Percentiles rank a stretch among this genome's conserved stretches.
Conservation (phyloP, 2,888 invertebrate genomes). For the Myathropa florea region DNA sequence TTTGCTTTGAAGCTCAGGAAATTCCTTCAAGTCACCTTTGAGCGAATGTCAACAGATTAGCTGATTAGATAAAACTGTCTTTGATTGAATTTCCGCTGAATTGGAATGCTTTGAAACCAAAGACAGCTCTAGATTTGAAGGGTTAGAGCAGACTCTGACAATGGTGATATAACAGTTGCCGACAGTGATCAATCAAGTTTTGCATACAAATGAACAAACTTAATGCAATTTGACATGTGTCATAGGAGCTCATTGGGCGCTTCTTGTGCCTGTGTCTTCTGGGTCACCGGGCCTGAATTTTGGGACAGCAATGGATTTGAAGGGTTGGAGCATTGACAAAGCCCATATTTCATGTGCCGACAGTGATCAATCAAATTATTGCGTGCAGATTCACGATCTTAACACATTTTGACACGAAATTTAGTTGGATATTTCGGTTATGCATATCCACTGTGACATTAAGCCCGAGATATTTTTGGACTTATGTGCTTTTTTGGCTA, state of each 20-base stretch:
- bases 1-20: constrained; percentile 11
- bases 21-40: constrained; percentile 18
- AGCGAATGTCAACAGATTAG: constrained; percentile 32
- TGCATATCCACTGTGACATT: no score
- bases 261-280: not conserved
- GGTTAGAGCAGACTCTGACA: not conserved
- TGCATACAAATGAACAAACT: not conserved
- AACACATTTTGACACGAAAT: not conserved
- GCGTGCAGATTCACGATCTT: not conserved
- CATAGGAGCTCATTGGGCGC: not conserved
- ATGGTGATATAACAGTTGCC: constrained; percentile 5
- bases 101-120: not conserved
- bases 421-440: no score
- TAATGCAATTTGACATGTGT: not conserved
- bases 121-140: constrained; percentile 18
- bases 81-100: constrained; percentile 8
- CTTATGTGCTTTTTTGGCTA: no score
- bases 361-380: not conserved
- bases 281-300: not conserved
- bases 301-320: not conserved
- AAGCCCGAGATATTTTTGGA: no score
- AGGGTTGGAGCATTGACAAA: not conserved
- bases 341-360: not conserved
- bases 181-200: constrained; percentile 43
- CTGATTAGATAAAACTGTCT: constrained; percentile 42